Percentiles rank a stretch among this genome's conserved stretches.
Evolutionary conservation across 2,113 vertebrate genomes (phyloP).

Genomic region (Poeciliopsis occidentalis): DNA sequence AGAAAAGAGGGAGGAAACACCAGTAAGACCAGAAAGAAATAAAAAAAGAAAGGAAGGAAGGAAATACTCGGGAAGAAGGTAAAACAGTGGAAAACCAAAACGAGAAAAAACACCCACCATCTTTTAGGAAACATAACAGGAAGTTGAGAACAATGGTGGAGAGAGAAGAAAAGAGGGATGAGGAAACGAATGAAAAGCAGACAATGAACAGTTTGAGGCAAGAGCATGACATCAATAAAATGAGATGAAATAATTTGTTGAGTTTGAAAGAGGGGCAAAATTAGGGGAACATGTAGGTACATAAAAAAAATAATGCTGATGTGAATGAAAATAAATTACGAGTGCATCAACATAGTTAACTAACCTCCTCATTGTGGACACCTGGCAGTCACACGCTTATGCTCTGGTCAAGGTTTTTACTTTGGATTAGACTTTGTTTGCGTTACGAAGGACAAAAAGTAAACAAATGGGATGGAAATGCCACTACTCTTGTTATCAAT

Average conservation of each 20-base stretch:
- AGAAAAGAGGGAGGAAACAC: constrained; percentile 23
- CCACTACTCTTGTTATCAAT: too few relatives aligned
- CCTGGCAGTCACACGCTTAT: not conserved
- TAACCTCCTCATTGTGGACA: not conserved
- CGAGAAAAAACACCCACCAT: constrained; percentile 59
- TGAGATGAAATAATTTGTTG: not conserved
- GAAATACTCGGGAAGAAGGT: not conserved
- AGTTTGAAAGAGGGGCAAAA: not conserved
- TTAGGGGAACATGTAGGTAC: not conserved
- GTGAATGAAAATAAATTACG: not conserved
- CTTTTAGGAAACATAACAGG: constrained; percentile 29
- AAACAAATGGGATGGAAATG: too few relatives aligned
- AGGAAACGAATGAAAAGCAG: constrained; percentile 32
- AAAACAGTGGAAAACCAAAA: constrained; percentile 28
- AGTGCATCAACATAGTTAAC: not conserved
- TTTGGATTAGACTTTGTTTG: not conserved
- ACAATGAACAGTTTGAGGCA: constrained; percentile 13
- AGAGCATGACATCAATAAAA: not conserved
- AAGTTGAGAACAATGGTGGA: not conserved
- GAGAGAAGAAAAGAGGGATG: constrained; percentile 26
- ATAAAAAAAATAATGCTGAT: not conserved
- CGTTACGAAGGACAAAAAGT: too few relatives aligned
- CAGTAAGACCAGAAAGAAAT: constrained; percentile 42
- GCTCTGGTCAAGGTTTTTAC: not conserved
- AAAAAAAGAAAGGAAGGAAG: constrained; percentile 7